Evolutionary conservation across 1,140 invertebrate species (phyloP), one percentile per base, ranked within the genome.

Genomic region (Rhagoletis zephyria): DNA sequence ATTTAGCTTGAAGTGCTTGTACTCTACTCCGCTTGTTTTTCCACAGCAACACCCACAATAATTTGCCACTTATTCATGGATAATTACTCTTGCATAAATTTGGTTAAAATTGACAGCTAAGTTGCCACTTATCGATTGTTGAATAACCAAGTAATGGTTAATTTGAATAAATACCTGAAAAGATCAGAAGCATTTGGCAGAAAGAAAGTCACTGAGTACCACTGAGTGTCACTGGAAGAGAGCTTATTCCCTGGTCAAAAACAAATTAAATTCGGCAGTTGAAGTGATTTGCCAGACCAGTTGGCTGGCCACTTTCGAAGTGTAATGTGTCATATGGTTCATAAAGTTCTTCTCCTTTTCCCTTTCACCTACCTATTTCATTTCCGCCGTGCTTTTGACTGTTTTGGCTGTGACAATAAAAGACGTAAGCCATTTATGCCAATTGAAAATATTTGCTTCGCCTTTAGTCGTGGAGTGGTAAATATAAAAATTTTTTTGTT

Each of bases 31-130:
- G 45, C 40, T 74, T 74, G 12, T 16, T 74, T 48, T 74, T 74
- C 67, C 67, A 74, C 67, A 45, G 30, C n/a, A 2, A 74, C 67
- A 42, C 67, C 67, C 67, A 45, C 40, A 45, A 74, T 74, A 74
- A 74, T 74, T 48, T 74, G 67, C 67, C 67, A 74, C 42, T 74
- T 74, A 74, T 74, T 74, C 45, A 74, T 74, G 40, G 67, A 10
- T 74, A 45, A 74, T 74, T 74, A 74, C 42, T 74, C 45, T 12
- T 16, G 67, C 3, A 74, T 48, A 74, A 45, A 74, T 74, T 74
- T 10, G 67, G 6, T 12, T 2, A 3, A 74, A 74, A 74, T 48
- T 74, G 67, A 42, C 67, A 45, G 67, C 42, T 48, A 42, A 74
- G 40, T 74, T 74, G 67, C 45, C 67, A 74, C 67, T 48, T 48